Evolutionary conservation across 2,113 vertebrate genomes (phyloP), one percentile per base, ranked within the genome.

Genomic region (Erythrocercus mccallii): DNA sequence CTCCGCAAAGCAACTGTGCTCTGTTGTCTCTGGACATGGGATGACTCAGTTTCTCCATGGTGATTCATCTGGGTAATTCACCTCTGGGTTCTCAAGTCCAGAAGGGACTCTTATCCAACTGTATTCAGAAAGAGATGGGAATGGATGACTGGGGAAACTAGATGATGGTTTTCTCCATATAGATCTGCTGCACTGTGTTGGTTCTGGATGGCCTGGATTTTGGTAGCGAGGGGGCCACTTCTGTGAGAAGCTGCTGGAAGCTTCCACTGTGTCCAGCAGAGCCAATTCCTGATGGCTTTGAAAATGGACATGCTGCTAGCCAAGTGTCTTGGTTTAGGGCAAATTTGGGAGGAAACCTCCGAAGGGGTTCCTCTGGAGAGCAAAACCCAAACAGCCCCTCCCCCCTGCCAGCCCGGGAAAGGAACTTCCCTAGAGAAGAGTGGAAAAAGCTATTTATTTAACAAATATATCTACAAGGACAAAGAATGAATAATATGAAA

Each of bases 21-120:
- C 31, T 77, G 14, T 35, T 91, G 58, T 61, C 73, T 85, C 35
- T 57, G 73, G 78, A 54, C 73, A 82, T 20, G 38, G 40, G 38
- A 92, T 92, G 89, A 95, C 27, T 95, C 93, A 86, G 74, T 88
- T 92, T 86, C 84, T 91, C 62, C 69, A 69, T 5, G 15, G 56
- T 90, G 86, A 95, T 80, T 97, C 83, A 94, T 88, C 53, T 51
- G 42, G 31, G 14, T 81, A 89, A 84, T 76, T 82, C 37, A 91
- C 0, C 38, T 79, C 11, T 20, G 35, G 24, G 9, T 16, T 66
- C 27, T 57, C 33, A 88, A 50, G 35, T 80, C 42, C 40, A 78
- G 60, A 88, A 82, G 47, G 48, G 71, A 19, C n/a, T 81, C 28
- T 72, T 45, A 60, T 8, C 19, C 38, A 94, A 47, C 9, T 37